Evolutionary conservation across 1,140 invertebrate genomes (phyloP).

Genomic region (Drosophila virilis): DNA sequence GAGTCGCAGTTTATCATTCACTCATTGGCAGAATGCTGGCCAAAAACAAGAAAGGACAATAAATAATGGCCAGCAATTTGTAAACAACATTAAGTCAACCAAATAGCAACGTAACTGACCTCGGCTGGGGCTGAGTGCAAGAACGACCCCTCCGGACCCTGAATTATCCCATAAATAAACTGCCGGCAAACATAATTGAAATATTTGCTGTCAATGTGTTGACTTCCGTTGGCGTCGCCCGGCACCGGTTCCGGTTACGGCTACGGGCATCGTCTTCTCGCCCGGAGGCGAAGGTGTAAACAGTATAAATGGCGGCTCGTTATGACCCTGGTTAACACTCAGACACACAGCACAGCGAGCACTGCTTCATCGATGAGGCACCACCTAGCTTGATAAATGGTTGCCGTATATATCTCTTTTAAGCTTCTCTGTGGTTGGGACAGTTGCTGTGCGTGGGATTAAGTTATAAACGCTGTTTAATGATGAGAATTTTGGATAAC

Average conservation of each 20-base stretch:
- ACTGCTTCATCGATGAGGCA: conserved; percentile 30
- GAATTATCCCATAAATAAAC: conserved; percentile 65
- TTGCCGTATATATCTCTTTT: conserved; percentile 54
- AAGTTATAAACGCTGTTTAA: conserved; percentile 33
- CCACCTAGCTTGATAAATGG: conserved; percentile 63
- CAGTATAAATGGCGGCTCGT: conserved; percentile 75
- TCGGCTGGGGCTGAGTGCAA: conserved; percentile 8
- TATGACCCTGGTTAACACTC: conserved; percentile 52
- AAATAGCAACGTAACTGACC: conserved; percentile 2
- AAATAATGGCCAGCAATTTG: conserved; percentile 79
- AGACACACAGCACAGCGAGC: conserved; percentile 17
- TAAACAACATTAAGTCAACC: conserved; percentile 63
- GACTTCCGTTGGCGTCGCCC: conserved; percentile 49
- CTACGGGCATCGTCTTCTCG: conserved; percentile 26
- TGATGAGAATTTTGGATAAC: not conserved
- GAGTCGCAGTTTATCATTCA: conserved; percentile 70
- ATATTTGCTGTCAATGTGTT: conserved; percentile 82
- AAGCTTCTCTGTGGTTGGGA: conserved; percentile 12
- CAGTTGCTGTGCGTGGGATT: conserved; percentile 44
- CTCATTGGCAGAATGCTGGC: conserved; percentile 59
- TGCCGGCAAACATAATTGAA: conserved; percentile 69
- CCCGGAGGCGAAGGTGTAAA: conserved; percentile 75
- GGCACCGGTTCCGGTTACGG: not conserved
- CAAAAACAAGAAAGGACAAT: conserved; percentile 64
- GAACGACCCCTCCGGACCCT: not conserved